These are phyloP conservation scores for Fissipunctia ypsillon DNA, from an alignment of 2,888 invertebrate genomes.

Conservation along the genomic window DNA sequence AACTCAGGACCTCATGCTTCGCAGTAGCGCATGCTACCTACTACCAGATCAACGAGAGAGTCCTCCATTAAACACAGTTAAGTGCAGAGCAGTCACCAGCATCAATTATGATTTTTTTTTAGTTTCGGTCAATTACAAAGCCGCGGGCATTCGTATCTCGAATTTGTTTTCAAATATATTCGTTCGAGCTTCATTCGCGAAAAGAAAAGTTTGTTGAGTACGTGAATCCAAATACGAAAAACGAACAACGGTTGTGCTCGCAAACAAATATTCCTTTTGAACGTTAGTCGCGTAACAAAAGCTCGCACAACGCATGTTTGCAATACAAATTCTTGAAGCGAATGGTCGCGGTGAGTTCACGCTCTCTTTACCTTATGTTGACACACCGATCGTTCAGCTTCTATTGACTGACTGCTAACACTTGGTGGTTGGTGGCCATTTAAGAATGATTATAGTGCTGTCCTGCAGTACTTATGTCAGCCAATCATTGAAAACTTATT, in stretches of 20 bases:
- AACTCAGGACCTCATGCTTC: neutral
- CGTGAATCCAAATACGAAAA: neutral
- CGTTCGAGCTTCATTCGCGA: neutral
- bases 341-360: neutral
- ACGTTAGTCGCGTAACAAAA: neutral
- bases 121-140: conserved; percentile 3
- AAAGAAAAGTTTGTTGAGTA: neutral
- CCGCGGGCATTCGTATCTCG: neutral
- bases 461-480: neutral
- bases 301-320: neutral
- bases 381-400: neutral
- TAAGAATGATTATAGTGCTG: neutral
- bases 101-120: neutral
- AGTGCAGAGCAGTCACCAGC: neutral
- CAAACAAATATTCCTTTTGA: neutral
- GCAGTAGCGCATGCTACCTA: neutral
- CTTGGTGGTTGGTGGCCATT: neutral
- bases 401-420: neutral
- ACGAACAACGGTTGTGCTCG: neutral
- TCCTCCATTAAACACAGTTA: neutral
- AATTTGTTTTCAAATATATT: neutral
- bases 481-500: neutral
- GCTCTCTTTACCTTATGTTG: neutral
- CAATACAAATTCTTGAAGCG: too few species aligned
- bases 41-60: neutral